Conservation (phyloP, 2,888 invertebrate genomes). For the Lydus trimaculatus region DNA sequence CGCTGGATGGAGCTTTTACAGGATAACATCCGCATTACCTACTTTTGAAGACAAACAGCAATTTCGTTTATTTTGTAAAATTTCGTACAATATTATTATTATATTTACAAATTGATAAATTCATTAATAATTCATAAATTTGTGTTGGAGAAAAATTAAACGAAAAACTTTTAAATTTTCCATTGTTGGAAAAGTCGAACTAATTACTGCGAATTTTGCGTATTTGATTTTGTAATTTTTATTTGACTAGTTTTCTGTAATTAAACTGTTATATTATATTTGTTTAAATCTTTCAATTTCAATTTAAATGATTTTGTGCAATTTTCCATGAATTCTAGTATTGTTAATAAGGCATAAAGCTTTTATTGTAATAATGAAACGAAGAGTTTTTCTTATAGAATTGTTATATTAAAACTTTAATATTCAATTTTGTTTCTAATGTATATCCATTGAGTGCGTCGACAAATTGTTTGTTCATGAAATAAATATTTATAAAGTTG, state of each 20-base stretch:
- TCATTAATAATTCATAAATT: too few species aligned
- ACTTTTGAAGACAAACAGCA: neutral
- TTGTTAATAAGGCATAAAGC: neutral
- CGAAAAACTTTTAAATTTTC: neutral
- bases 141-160: neutral
- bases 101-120: neutral
- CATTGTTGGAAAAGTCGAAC: neutral
- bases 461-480: slow-evolving; percentile 26
- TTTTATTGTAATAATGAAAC: neutral
- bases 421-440: slow-evolving; percentile 31
- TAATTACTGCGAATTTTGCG: neutral
- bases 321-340: neutral
- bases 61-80: neutral
- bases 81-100: neutral
- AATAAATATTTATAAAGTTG: slow-evolving; percentile 31
- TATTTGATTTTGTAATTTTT: too few species aligned
- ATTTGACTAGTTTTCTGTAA: too few species aligned
- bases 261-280: too few species aligned
- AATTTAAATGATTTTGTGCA: too few species aligned
- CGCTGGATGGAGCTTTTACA: neutral
- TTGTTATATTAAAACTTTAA: slow-evolving; percentile 29
- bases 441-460: slow-evolving; percentile 21
- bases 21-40: neutral
- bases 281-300: too few species aligned
- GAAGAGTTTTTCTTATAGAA: slow-evolving; percentile 14